Evolutionary conservation across 2,113 vertebrate genomes (phyloP), one percentile per base, ranked within the genome.

Genomic region (Lagopus muta): DNA sequence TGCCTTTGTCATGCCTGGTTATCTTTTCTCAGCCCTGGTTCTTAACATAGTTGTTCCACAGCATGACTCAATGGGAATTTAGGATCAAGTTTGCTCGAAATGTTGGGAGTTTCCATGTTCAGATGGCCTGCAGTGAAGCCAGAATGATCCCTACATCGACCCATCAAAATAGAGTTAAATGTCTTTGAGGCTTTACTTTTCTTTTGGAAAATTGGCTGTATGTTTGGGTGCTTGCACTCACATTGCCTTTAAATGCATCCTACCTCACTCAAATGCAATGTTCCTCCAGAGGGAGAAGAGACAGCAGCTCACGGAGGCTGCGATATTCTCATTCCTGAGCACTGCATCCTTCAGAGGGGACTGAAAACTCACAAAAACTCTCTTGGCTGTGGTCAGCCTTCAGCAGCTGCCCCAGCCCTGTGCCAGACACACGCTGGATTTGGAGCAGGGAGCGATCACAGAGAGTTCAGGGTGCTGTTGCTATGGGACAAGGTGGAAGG

Each of bases 351-450:
- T 52, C 67, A 22, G 67, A 82, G 42, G 76, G 36, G 58, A 85
- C 54, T 0, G 11, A 52, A 83, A 9, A 34, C 18, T 13, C 80
- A 47, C 13, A 47, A 75, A 72, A 86, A 47, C 11, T 42, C 55
- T 21, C 73, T 34, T 54, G 81, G 6, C 40, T 2, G 15, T 48
- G 86, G 81, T 8, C 34, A 92, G 30, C 88, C 88, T 40, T 72
- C 17, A 52, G 40, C 11, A 0, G 67, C n/a, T 0, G 4, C 79
- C 70, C 57, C 82, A 9, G 34, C 43, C 70, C 64, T 64, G 52
- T 64, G 0, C 4, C 58, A 64, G 67, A 4, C 24, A 0, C 61
- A 6, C 2, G 3, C 60, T 36, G 32, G 36, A n/a, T 27, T 19
- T 8, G 0, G 52, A 78, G 73, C 72, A 34, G 79, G 69, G 76